Evolutionary conservation across 2,888 invertebrate genomes (phyloP).

Genomic region (Palloptera scutellata): DNA sequence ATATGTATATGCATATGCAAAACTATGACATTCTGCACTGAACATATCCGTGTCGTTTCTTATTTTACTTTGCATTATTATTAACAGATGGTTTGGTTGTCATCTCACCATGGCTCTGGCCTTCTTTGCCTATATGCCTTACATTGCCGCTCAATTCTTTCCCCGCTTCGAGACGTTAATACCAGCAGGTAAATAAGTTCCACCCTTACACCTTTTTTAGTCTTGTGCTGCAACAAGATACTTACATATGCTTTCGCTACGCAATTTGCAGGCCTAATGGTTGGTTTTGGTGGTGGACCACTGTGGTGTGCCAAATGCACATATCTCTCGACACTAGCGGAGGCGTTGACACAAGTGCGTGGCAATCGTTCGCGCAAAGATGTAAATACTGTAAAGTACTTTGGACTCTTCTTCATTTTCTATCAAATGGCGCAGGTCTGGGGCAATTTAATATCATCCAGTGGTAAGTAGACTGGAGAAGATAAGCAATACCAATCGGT

Average conservation of each 20-base stretch:
- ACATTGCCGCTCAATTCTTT: conserved; percentile 89
- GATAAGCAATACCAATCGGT: neutral
- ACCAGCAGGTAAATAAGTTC: conserved; percentile 75
- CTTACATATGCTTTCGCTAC: no score
- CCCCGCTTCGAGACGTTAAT: conserved; percentile 85
- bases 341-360: conserved; percentile 77
- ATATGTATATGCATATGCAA: no score
- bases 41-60: no score
- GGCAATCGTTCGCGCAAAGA: conserved; percentile 71
- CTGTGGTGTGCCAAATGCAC: conserved; percentile 97
- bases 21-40: no score
- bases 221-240: neutral
- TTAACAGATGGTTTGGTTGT: conserved; percentile 81
- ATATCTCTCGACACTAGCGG: conserved; percentile 84
- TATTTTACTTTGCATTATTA: neutral
- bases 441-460: conserved; percentile 91
- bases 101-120: conserved; percentile 89
- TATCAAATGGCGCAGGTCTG: conserved; percentile 96
- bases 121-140: conserved; percentile 89
- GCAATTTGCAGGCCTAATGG: conserved; percentile 49
- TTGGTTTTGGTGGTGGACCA: conserved; percentile 83
- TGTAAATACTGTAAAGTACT: conserved; percentile 87
- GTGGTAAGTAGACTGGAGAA: conserved; percentile 66
- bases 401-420: conserved; percentile 95
- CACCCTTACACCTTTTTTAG: conserved; percentile 55